phyloP scores from a whole-genome alignment of 2,113 vertebrate genomes.

The Mustela lutreola region DNA sequence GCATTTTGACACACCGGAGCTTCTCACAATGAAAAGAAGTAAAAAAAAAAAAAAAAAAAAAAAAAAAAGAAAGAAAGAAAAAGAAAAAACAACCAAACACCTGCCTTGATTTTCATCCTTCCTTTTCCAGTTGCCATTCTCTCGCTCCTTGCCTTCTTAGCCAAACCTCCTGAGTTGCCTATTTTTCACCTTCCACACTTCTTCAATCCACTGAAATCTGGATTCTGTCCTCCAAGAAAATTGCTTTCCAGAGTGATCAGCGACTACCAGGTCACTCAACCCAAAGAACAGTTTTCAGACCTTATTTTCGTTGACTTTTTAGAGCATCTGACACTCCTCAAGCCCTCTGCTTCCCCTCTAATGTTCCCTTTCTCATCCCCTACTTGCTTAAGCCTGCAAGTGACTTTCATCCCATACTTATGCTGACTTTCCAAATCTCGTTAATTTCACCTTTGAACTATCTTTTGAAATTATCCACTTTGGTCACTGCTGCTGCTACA shows the following conservation, averaged over 20 bases:
- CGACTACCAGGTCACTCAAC: neutral
- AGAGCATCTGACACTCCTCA: neutral
- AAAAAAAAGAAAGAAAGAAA: neutral
- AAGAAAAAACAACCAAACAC: neutral
- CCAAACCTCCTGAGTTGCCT: neutral
- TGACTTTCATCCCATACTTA: neutral
- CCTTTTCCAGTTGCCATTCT: neutral
- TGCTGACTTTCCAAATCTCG: neutral
- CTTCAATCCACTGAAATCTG: neutral
- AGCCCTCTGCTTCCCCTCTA: neutral
- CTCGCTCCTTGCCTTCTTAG: neutral
- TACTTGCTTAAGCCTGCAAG: neutral
- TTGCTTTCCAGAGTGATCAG: neutral
- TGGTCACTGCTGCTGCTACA: neutral
- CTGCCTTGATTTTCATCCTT: neutral
- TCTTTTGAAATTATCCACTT: neutral
- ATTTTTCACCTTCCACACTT: neutral
- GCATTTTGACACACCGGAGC: neutral
- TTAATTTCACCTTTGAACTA: neutral
- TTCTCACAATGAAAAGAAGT: constrained; percentile 3
- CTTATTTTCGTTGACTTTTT: neutral
- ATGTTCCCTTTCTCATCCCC: neutral
- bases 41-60: neutral
- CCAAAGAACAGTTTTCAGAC: neutral
- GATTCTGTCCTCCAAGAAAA: neutral